Percentiles rank a stretch among this genome's conserved stretches.
Conservation (phyloP, 2,113 vertebrate genomes). For the Aegotheles bennettii region DNA sequence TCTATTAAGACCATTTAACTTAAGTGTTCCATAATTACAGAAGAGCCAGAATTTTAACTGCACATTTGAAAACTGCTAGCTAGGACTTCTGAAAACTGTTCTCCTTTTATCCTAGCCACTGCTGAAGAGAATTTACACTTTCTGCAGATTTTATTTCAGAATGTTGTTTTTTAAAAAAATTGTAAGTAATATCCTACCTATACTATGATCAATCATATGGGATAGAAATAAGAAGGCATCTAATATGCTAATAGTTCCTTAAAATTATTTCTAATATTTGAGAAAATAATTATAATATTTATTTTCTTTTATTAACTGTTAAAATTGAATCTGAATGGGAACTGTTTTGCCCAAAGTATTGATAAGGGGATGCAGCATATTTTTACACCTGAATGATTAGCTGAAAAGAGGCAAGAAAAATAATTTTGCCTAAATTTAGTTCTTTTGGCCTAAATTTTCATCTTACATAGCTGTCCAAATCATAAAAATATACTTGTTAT, state of each 20-base stretch:
- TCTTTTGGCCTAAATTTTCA: neutral
- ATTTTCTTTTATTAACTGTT: neutral
- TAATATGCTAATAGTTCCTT: neutral
- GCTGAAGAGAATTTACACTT: neutral
- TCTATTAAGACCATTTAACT: slow-evolving; percentile 77
- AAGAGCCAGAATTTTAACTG: slow-evolving; percentile 75
- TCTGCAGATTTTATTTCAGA: neutral
- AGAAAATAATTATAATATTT: neutral
- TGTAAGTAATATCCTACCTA: neutral
- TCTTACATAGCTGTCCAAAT: neutral
- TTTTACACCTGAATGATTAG: neutral
- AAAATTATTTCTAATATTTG: neutral
- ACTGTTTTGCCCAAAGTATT: neutral
- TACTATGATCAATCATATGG: neutral
- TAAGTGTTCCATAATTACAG: slow-evolving; percentile 71
- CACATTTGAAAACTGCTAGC: slow-evolving; percentile 70
- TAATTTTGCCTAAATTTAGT: neutral
- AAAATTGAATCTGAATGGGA: neutral
- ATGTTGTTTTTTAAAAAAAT: neutral
- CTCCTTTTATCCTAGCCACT: slow-evolving; percentile 10
- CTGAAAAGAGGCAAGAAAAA: neutral
- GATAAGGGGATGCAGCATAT: neutral
- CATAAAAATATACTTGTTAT: neutral
- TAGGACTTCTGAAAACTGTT: slow-evolving; percentile 53
- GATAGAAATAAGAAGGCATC: neutral